phyloP scores from a whole-genome alignment of 1,140 invertebrate species.

The Brachionus koreanus region DNA sequence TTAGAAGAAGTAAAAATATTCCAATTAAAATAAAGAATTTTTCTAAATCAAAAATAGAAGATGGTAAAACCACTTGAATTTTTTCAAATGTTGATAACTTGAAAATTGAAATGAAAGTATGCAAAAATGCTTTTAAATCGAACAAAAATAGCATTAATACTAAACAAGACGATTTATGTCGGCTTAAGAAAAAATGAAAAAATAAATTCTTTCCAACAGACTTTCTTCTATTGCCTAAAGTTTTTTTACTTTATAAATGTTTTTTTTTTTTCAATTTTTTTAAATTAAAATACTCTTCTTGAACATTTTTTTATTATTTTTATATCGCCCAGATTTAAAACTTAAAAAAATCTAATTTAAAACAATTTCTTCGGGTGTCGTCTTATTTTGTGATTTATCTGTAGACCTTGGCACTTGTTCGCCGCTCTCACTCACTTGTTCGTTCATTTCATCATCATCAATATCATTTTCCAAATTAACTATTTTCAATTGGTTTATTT shows the following conservation, averaged over 20 bases:
- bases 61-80: neutral
- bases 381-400: neutral
- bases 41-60: neutral
- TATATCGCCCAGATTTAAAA: neutral
- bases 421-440: neutral
- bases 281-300: conserved; percentile 11
- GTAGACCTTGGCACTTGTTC: neutral
- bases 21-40: neutral
- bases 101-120: neutral
- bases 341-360: conserved; percentile 18
- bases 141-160: neutral
- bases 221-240: neutral
- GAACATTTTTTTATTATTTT: neutral
- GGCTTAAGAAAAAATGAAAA: too few species aligned
- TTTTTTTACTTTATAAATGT: neutral
- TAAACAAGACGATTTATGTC: neutral
- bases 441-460: conserved; percentile 14
- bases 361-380: conserved; percentile 4
- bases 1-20: neutral
- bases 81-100: neutral
- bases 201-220: too few species aligned
- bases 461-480: conserved; percentile 37
- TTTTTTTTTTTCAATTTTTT: neutral
- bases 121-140: neutral
- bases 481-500: conserved; percentile 39